These are phyloP conservation scores for Tamandua tetradactyla DNA, from an alignment of 2,797 vertebrate genomes.

Conservation along the genomic window DNA sequence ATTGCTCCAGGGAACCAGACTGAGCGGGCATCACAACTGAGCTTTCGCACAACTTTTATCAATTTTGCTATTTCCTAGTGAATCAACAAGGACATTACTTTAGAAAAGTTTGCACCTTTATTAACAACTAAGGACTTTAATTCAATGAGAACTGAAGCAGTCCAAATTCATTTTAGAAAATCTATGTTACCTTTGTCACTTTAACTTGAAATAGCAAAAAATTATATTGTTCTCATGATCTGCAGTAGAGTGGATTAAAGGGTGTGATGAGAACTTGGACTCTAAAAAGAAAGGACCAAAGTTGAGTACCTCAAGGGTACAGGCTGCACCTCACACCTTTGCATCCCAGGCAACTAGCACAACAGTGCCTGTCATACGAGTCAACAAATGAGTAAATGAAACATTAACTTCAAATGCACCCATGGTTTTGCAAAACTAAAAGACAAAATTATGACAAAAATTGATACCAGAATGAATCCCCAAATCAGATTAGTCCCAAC, in stretches of 20 bases:
- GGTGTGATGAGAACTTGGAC: background rate
- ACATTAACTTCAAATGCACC: background rate
- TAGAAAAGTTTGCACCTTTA: background rate
- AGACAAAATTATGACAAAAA: conserved; percentile 54
- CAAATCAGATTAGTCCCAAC: conserved; percentile 49
- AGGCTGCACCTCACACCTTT: background rate
- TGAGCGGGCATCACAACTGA: background rate
- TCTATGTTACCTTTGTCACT: background rate
- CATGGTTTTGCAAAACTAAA: conserved; percentile 38
- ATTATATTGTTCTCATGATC: background rate
- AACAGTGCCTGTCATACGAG: background rate
- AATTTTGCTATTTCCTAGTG: background rate
- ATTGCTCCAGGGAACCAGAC: background rate
- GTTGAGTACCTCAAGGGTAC: background rate
- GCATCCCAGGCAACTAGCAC: background rate
- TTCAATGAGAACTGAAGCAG: background rate
- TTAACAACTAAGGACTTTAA: background rate
- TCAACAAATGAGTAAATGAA: background rate
- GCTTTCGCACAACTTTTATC: background rate
- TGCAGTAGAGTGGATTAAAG: background rate
- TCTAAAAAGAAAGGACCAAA: conserved; percentile 10
- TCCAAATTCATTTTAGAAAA: conserved; percentile 11
- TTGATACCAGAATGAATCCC: conserved; percentile 27
- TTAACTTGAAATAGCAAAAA: background rate
- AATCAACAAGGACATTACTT: background rate